Percentiles rank a stretch among this genome's conserved stretches.
These are phyloP conservation scores for Xestia xanthographa DNA, from an alignment of 2,888 invertebrate species.

Conservation along the genomic window DNA sequence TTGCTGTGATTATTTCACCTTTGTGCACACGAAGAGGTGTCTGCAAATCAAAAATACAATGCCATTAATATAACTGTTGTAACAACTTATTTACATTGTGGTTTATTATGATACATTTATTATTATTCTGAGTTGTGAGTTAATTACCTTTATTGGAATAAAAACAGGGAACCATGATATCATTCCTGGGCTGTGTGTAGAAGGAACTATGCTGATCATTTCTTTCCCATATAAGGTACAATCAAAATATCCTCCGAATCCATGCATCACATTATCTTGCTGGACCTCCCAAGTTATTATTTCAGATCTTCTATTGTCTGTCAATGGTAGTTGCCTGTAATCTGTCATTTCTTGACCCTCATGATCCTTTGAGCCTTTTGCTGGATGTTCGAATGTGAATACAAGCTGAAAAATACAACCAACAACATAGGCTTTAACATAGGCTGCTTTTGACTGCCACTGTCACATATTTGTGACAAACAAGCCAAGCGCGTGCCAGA, in stretches of 20 bases:
- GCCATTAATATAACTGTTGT: neutral
- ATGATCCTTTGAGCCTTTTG: constrained; percentile 92
- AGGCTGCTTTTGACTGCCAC: too few relatives aligned
- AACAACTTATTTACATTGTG: neutral
- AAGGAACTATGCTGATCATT: constrained; percentile 96
- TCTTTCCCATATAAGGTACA: constrained; percentile 96
- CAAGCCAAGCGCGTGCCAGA: too few relatives aligned
- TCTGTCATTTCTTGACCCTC: constrained; percentile 91
- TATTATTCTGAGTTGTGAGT: neutral
- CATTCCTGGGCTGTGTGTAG: constrained; percentile 97
- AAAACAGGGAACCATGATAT: constrained; percentile 99
- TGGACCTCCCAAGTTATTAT: constrained; percentile 92
- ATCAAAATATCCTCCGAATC: constrained; percentile 99
- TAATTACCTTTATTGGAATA: constrained; percentile 95
- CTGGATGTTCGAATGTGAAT: constrained; percentile 98
- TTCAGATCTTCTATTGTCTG: constrained; percentile 94
- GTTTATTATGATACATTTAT: too few relatives aligned
- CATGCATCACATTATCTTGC: constrained; percentile 96
- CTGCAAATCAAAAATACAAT: constrained; percentile 79
- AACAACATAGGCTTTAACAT: neutral
- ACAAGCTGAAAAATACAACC: constrained; percentile 88
- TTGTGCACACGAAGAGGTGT: constrained; percentile 93
- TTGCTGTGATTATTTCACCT: constrained; percentile 93
- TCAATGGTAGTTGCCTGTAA: constrained; percentile 93
- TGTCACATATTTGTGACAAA: too few relatives aligned